Percentiles rank a stretch among this genome's conserved stretches.
phyloP scores from a whole-genome alignment of 2,888 invertebrate genomes.

The Operophtera brumata region DNA sequence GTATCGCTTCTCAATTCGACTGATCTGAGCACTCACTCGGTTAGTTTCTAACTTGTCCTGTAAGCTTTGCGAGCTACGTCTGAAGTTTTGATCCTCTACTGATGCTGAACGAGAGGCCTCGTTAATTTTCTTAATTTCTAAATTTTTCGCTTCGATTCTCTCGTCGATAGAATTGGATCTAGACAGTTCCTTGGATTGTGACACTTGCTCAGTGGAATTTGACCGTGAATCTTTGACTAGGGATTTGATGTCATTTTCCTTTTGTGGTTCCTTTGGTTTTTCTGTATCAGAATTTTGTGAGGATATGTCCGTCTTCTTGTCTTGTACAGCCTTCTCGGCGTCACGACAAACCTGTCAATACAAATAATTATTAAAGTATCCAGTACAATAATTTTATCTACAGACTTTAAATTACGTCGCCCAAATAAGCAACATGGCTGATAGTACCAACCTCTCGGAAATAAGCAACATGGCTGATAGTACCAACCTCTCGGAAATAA shows the following conservation, averaged over 20 bases:
- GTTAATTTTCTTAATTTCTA: conserved; percentile 10
- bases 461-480: too few relatives aligned
- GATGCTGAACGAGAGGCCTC: conserved; percentile 38
- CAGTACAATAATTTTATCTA: too few relatives aligned
- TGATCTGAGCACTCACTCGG: conserved; percentile 29
- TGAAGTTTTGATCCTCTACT: conserved; percentile 33
- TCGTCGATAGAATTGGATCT: conserved; percentile 39
- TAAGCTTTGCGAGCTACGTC: conserved; percentile 23
- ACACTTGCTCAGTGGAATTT: conserved; percentile 23
- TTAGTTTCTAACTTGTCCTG: conserved; percentile 20
- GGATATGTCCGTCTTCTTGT: conserved; percentile 48
- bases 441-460: too few relatives aligned
- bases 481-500: too few relatives aligned
- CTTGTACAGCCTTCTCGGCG: conserved; percentile 71
- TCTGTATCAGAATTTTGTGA: conserved; percentile 5
- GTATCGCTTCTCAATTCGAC: conserved; percentile 36
- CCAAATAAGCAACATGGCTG: too few relatives aligned
- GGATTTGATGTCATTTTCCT: conserved; percentile 20
- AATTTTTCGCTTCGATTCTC: conserved; percentile 26
- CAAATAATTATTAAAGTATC: not conserved
- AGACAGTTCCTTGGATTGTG: conserved; percentile 21
- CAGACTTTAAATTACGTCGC: too few relatives aligned
- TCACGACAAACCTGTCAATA: conserved; percentile 65
- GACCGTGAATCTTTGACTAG: conserved; percentile 31
- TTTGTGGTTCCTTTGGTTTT: conserved; percentile 31